Evolutionary conservation across 2,888 invertebrate genomes (phyloP).

Genomic region (Ceriagrion tenellum): DNA sequence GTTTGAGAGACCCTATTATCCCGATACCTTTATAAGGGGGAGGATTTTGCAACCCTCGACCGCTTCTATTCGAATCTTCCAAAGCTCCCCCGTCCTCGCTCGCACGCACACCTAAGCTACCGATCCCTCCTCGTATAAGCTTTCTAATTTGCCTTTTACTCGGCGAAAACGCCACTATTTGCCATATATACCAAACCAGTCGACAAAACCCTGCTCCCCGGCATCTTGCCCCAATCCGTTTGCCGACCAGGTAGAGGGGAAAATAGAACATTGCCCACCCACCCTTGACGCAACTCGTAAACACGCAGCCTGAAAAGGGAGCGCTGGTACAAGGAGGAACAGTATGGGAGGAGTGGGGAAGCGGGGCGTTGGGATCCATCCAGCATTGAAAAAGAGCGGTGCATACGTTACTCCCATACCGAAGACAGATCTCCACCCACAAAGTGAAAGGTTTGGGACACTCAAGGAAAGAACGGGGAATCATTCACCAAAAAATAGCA

Average conservation of each 20-base stretch:
- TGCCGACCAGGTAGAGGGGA: not conserved
- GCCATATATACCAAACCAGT: not conserved
- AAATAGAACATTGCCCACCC: not conserved
- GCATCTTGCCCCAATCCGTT: not conserved
- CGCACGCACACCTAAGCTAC: not conserved
- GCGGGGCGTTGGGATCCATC: not conserved
- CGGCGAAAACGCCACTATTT: not conserved
- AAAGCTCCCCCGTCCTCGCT: not conserved
- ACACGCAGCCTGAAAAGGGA: not conserved
- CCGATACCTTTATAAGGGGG: not conserved
- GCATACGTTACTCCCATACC: not conserved
- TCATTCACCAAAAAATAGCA: too few relatives aligned
- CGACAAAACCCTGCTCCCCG: not conserved
- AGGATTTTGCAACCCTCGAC: not conserved
- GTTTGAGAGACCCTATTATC: slow-evolving; percentile 44
- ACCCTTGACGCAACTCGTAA: not conserved
- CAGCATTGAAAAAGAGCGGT: not conserved
- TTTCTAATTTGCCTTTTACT: slow-evolving; percentile 45
- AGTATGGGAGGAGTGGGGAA: not conserved
- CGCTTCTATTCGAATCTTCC: not conserved
- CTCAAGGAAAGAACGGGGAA: too few relatives aligned
- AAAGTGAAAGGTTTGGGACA: too few relatives aligned
- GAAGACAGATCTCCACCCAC: not conserved
- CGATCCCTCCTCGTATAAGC: slow-evolving; percentile 20
- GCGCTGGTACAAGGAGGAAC: not conserved